These are phyloP conservation scores for Zaprionus lineosus DNA, from an alignment of 2,888 invertebrate species.

Conservation along the genomic window DNA sequence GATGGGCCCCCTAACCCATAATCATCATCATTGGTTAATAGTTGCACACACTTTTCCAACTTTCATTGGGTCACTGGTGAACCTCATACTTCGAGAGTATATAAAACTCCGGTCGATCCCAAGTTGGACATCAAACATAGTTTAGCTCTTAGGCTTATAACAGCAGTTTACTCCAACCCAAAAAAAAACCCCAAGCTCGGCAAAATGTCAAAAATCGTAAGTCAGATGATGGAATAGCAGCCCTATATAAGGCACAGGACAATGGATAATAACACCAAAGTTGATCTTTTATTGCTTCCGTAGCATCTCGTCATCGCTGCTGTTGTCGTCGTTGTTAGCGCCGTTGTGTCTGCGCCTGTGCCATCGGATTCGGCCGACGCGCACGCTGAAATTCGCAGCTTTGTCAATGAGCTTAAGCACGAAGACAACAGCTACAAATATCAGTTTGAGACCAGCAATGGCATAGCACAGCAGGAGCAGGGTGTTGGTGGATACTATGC, in stretches of 20 bases:
- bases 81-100: conserved; percentile 39
- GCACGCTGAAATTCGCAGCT: conserved; percentile 81
- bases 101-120: conserved; percentile 50
- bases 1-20: conserved; percentile 25
- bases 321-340: conserved; percentile 33
- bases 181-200: conserved; percentile 43
- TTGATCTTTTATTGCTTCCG: conserved; percentile 13
- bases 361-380: conserved; percentile 72
- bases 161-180: conserved; percentile 47
- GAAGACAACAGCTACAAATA: conserved; percentile 83
- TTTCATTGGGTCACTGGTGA: conserved; percentile 47
- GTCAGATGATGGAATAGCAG: too few species aligned
- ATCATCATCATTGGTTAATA: conserved; percentile 60
- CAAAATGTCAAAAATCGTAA: conserved; percentile 78
- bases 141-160: conserved; percentile 68
- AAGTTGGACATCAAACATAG: conserved; percentile 62
- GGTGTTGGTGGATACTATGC: conserved; percentile 84
- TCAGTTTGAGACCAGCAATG: conserved; percentile 85
- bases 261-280: neutral
- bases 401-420: conserved; percentile 67
- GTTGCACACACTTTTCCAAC: conserved; percentile 43
- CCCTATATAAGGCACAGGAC: neutral
- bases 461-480: conserved; percentile 84
- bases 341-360: conserved; percentile 35
- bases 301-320: conserved; percentile 63